phyloP scores from a whole-genome alignment of 1,140 invertebrate genomes.

The Coelopa frigida region DNA sequence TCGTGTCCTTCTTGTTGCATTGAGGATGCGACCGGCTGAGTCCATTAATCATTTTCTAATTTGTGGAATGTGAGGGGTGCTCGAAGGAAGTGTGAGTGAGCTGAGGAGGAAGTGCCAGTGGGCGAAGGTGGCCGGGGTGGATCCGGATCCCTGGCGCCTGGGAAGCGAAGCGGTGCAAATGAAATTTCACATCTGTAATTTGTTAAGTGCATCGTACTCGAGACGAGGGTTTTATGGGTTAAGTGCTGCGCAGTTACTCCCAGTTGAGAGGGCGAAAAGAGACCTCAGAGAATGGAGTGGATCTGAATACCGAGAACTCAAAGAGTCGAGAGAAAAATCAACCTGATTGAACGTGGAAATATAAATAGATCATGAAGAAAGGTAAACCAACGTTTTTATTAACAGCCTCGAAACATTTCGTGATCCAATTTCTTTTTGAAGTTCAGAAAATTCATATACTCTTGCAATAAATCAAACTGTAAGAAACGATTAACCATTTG shows the following conservation, averaged over 20 bases:
- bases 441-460: no score
- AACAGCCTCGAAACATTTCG: no score
- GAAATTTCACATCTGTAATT: slow-evolving; percentile 46
- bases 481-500: no score
- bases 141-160: slow-evolving; percentile 10
- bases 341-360: no score
- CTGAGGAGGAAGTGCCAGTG: not conserved
- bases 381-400: no score
- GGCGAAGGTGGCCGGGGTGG: slow-evolving; percentile 12
- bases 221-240: slow-evolving; percentile 42
- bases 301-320: no score
- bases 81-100: not conserved
- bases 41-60: slow-evolving; percentile 46
- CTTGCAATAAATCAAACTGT: no score
- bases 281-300: not conserved
- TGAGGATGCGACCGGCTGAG: slow-evolving; percentile 36
- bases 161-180: slow-evolving; percentile 21
- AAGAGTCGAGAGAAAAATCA: no score
- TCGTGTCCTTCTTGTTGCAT: not conserved
- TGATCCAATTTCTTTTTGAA: no score
- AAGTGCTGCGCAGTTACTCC: slow-evolving; percentile 31
- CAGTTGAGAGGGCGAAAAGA: not conserved
- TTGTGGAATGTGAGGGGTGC: slow-evolving; percentile 39
- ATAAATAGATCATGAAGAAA: no score
- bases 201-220: slow-evolving; percentile 40